These are phyloP conservation scores for Calvadosia cruxmelitensis DNA, from an alignment of 30 jellyfish, hydroid and myxozoan genomes.

Conservation along the genomic window DNA sequence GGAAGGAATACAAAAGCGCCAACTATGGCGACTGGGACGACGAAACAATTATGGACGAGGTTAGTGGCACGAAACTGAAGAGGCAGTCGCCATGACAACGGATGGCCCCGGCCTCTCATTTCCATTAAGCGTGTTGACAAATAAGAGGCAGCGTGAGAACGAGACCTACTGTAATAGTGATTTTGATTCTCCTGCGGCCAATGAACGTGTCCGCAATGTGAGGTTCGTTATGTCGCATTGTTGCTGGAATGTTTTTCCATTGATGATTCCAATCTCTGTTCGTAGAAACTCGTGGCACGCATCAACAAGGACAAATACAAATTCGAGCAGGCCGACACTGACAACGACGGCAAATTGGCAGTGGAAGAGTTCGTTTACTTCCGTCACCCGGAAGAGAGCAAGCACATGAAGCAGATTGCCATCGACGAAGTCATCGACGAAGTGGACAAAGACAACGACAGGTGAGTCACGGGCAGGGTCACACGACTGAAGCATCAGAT, in stretches of 20 bases:
- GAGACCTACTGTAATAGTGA: too few species aligned
- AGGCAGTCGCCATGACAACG: too few species aligned
- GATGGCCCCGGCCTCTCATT: too few species aligned
- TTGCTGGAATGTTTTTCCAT: too few species aligned
- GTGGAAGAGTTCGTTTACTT: slow-evolving; percentile 70
- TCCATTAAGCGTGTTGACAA: too few species aligned
- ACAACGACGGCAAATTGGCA: slow-evolving; percentile 48
- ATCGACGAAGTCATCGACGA: slow-evolving; percentile 88
- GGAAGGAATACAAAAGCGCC: slow-evolving; percentile 72
- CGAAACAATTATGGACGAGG: slow-evolving; percentile 76
- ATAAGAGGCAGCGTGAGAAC: too few species aligned
- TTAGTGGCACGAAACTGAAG: not conserved
- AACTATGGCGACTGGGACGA: slow-evolving; percentile 92
- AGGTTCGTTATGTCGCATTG: too few species aligned
- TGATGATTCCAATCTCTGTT: too few species aligned
- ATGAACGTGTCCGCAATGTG: too few species aligned
- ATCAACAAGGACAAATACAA: slow-evolving; percentile 52
- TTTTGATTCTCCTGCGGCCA: too few species aligned
- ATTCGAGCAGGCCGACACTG: slow-evolving; percentile 51
- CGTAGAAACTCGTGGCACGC: slow-evolving; percentile 34
- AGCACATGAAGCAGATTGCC: slow-evolving; percentile 50
- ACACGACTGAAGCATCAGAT: too few species aligned
- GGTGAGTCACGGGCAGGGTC: too few species aligned
- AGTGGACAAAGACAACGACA: slow-evolving; percentile 65
- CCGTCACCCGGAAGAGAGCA: slow-evolving; percentile 97